These are phyloP conservation scores for Callipepla californica DNA, from an alignment of 2,113 vertebrate genomes.

Conservation along the genomic window DNA sequence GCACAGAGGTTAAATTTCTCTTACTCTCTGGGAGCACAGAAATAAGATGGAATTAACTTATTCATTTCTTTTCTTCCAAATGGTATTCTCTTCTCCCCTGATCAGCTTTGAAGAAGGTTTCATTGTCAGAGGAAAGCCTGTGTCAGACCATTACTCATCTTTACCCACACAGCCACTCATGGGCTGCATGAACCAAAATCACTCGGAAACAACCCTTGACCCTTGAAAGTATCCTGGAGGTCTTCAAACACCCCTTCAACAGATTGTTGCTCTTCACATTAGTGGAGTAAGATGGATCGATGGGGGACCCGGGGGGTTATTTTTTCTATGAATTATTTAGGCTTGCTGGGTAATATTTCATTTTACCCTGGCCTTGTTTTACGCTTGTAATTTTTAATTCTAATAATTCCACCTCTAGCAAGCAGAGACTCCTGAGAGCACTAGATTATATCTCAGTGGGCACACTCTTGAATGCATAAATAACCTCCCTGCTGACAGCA, in stretches of 20 bases:
- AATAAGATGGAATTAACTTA: background rate
- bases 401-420: constrained; percentile 52
- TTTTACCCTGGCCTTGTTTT: constrained; percentile 43
- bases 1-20: background rate
- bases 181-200: background rate
- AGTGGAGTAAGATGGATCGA: background rate
- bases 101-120: background rate
- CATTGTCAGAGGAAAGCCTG: background rate
- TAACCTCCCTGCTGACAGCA: constrained; percentile 29
- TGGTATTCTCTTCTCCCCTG: background rate
- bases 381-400: constrained; percentile 66
- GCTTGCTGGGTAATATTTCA: constrained; percentile 34
- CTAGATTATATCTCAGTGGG: constrained; percentile 51
- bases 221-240: background rate
- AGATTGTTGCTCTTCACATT: background rate
- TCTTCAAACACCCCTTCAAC: background rate
- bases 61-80: background rate
- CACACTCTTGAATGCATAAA: constrained; percentile 7
- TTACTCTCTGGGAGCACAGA: background rate
- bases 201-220: accelerated
- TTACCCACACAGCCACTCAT: background rate
- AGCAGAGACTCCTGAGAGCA: constrained; percentile 14
- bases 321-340: constrained; percentile 61
- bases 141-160: background rate
- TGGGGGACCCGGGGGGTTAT: background rate